Conservation (phyloP, 2,888 invertebrate genomes). For the Phymatocera aterrima region DNA sequence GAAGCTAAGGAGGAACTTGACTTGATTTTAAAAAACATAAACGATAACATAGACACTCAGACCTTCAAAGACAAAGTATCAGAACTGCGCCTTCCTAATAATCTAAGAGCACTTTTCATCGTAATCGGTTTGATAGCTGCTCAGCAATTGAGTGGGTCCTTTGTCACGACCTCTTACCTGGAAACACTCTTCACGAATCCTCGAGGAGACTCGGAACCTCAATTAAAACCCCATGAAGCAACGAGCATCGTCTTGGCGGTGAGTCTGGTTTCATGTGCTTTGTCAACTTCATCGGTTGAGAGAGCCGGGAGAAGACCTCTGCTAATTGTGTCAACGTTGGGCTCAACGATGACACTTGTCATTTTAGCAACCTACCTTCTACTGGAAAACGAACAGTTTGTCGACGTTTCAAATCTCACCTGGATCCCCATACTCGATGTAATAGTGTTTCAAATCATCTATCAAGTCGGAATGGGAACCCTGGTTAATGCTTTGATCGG, state of each 20-base stretch:
- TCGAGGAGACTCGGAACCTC: slow-evolving; percentile 56
- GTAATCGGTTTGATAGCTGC: slow-evolving; percentile 70
- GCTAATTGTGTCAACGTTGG: slow-evolving; percentile 74
- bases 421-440: slow-evolving; percentile 66
- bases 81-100: slow-evolving; percentile 60
- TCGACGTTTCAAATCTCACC: slow-evolving; percentile 62
- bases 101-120: slow-evolving; percentile 64
- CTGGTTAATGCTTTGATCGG: slow-evolving; percentile 69
- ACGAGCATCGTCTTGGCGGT: slow-evolving; percentile 76
- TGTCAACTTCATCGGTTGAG: slow-evolving; percentile 73
- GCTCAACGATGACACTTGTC: slow-evolving; percentile 65
- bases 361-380: slow-evolving; percentile 65
- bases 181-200: slow-evolving; percentile 59
- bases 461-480: slow-evolving; percentile 70
- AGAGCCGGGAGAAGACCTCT: slow-evolving; percentile 75
- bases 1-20: slow-evolving; percentile 35
- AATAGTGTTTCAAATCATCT: slow-evolving; percentile 67
- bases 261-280: slow-evolving; percentile 70
- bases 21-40: slow-evolving; percentile 30
- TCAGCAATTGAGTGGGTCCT: slow-evolving; percentile 70
- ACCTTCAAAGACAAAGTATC: slow-evolving; percentile 55
- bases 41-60: slow-evolving; percentile 46
- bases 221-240: slow-evolving; percentile 67
- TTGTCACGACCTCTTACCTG: slow-evolving; percentile 70
- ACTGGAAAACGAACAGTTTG: slow-evolving; percentile 49